phyloP scores from a whole-genome alignment of 2,888 invertebrate species.

The Heliothis peltigera region DNA sequence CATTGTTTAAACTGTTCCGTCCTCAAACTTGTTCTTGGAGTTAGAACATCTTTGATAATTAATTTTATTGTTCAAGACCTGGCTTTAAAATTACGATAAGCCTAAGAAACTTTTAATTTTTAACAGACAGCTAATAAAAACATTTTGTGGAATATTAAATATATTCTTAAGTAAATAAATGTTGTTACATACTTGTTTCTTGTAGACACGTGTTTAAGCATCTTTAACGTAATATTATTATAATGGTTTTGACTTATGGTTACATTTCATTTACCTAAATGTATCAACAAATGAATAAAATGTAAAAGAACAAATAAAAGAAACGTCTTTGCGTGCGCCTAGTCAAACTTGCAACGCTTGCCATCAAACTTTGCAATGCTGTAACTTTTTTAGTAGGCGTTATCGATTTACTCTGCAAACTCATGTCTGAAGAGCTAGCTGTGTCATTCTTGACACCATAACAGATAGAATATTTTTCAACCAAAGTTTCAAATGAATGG shows the following conservation, averaged over 20 bases:
- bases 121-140: background rate
- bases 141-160: background rate
- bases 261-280: background rate
- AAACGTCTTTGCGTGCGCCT: conserved; percentile 18
- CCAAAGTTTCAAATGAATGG: too few relatives aligned
- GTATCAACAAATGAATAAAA: background rate
- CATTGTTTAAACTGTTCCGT: background rate
- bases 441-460: background rate
- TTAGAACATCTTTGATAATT: background rate
- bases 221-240: background rate
- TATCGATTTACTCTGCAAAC: conserved; percentile 5
- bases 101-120: background rate
- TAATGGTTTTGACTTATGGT: too few relatives aligned
- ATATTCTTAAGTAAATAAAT: too few relatives aligned
- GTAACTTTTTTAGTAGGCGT: conserved; percentile 44
- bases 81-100: background rate
- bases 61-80: background rate
- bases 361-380: conserved; percentile 19
- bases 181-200: too few relatives aligned
- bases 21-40: background rate
- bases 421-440: background rate
- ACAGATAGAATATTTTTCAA: background rate
- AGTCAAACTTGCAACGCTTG: background rate
- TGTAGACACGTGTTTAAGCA: background rate
- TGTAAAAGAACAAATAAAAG: background rate